Evolutionary conservation across 2,113 vertebrate species (phyloP).

Genomic region (Megatriorchis doriae): DNA sequence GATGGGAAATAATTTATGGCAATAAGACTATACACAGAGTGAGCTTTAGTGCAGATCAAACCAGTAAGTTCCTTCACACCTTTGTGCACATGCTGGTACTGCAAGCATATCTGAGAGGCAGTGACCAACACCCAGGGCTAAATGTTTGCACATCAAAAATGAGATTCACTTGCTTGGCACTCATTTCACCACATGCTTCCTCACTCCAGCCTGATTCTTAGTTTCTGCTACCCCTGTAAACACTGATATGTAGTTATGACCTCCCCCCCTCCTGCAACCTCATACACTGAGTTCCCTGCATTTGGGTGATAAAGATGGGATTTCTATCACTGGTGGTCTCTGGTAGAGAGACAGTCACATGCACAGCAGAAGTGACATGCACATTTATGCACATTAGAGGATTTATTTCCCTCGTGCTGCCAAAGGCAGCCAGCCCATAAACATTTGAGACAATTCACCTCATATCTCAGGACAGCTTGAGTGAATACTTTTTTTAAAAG

Average conservation of each 20-base stretch:
- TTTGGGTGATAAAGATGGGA: background rate
- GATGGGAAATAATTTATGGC: background rate
- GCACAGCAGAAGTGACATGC: background rate
- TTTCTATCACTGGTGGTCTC: background rate
- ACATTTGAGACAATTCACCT: background rate
- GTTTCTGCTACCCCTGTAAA: background rate
- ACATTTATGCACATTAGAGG: background rate
- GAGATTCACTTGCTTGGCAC: background rate
- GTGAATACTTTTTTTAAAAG: background rate
- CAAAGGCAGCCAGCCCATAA: background rate
- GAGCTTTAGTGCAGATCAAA: background rate
- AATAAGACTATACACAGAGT: background rate
- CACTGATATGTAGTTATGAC: no score
- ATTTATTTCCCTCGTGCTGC: background rate
- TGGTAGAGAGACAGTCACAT: background rate
- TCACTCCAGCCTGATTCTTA: background rate
- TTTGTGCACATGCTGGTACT: rapidly evolving
- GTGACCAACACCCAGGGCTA: background rate
- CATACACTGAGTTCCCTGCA: background rate
- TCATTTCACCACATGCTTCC: background rate
- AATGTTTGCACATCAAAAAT: background rate
- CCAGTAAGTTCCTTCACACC: background rate
- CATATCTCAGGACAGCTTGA: background rate
- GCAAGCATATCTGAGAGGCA: background rate
- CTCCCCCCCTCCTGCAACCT: background rate